Base-by-base conservation (phyloP, 2,888 invertebrate genomes). In the Argynnis bischoffii region DNA sequence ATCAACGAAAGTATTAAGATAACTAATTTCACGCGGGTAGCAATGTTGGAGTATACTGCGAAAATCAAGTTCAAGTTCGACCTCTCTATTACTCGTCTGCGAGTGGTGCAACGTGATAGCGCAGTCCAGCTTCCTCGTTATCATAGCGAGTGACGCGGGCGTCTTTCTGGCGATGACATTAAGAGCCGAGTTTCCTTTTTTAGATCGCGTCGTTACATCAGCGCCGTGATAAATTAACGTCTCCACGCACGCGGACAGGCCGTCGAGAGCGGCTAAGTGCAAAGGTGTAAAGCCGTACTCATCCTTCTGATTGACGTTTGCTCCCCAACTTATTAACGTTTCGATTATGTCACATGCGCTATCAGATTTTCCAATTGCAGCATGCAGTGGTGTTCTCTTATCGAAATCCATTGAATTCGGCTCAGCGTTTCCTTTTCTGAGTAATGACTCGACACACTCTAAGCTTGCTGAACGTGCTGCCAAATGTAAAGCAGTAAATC, bases 131-230 rank as follows among this genome's bases (percentile, higher is more conserved):
- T 96, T 96, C 80, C 96, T 95, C 55, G 96, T 95, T 74, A 98
- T 95, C 94, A 97, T 96, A 48, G 96, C 95, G 75, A 97, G 93
- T 21, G 97, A 97, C 14, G 97, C 96, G 14, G 97, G 97, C 3
- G 97, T 97, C 90, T 97, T 97, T 71, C 97, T 93, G 21, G 97
- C 95, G 71, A 98, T 97, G 72, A 97, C 96, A 77, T 97, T 96
- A 69, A 98, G 90, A 35, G 97, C 97, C 11, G 97, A 96, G 82
- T 97, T 96, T 68, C 97, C 97, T 79, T 97, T 97, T 84, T 96
- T 97, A 63, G 97, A 97, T 79, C 96, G 95, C 2, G 97, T 96
- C 15, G 97, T 97, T n/a, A 98, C 96, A 90, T 98, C 97, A 60
- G 97, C 97, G 4, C 97, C 97, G 81, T 96, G 95, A 79, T 95